Evolutionary conservation across 1,140 invertebrate species (phyloP), one percentile per base, ranked within the genome.

Genomic region (Maconellicoccus hirsutus): DNA sequence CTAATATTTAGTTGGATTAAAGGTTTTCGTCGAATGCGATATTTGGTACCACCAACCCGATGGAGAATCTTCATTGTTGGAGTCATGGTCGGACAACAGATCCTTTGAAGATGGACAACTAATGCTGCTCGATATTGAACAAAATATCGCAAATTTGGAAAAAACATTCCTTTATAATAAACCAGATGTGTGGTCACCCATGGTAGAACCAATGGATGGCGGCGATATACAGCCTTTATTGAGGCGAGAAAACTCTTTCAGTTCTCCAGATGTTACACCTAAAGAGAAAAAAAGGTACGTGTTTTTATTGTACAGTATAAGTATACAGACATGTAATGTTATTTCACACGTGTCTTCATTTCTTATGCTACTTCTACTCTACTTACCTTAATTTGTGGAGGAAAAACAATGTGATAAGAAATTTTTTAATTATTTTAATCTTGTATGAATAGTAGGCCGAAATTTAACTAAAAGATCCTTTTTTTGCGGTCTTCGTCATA

Each of bases 71-170:
- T 66, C 61, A 25, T 66, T 66, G 10, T 16, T 66, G 22, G 61
- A 66, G 25, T 66, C 21, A 1, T 66, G 21, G 10, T 66, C 61
- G 6, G 61, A 66, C 16, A 66, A 66, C 25, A 23, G 61, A 10
- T 23, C 61, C 2, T 23, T 66, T 4, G 61, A 66, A 23, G 72
- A 72, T 22, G 89, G 91, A 70, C 86, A 89, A 72, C 86, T 89
- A 72, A 85, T 86, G 77, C 77, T 92, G 14, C 85, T 88, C 21
- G 85, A 91, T 74, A 86, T 92, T 10, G 87, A 91, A 75, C 84
- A 86, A 74, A 92, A 92, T 75, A 90, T 92, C 25, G 86, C 86
- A 16, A 90, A 87, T 73, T 77, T 92, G 29, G 89, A 91, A 75
- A 81, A 82, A 72, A 70, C 70, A 8, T 70, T 73, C 8, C 38